These are phyloP conservation scores for Lasioglossum morio DNA, from an alignment of 2,888 invertebrate genomes.

Conservation along the genomic window DNA sequence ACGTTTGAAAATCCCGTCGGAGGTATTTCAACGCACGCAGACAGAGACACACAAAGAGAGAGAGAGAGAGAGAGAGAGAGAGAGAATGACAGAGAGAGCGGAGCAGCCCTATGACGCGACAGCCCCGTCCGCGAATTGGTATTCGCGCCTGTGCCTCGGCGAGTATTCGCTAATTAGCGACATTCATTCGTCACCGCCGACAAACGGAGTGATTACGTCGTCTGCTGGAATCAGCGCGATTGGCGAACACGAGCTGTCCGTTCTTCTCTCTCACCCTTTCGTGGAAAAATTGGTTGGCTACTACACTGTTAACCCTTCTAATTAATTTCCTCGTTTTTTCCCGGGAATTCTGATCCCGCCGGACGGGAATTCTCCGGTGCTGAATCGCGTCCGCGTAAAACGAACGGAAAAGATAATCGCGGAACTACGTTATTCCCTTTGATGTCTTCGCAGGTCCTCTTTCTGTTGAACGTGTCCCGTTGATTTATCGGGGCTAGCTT, in stretches of 20 bases:
- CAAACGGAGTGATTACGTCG: slow-evolving; percentile 80
- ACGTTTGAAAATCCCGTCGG: slow-evolving; percentile 53
- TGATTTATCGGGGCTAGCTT: neutral
- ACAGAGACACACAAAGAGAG: neutral
- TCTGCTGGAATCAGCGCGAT: slow-evolving; percentile 65
- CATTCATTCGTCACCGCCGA: slow-evolving; percentile 79
- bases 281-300: slow-evolving; percentile 54
- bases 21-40: slow-evolving; percentile 34
- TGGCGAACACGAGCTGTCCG: slow-evolving; percentile 44
- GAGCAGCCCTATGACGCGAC: neutral
- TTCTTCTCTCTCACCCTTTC: neutral
- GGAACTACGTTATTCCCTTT: slow-evolving; percentile 30
- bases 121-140: slow-evolving; percentile 36
- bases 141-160: slow-evolving; percentile 46
- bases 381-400: slow-evolving; percentile 8
- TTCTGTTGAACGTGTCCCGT: slow-evolving; percentile 11
- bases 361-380: neutral
- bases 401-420: slow-evolving; percentile 20
- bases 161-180: slow-evolving; percentile 79
- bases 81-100: neutral
- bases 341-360: slow-evolving; percentile 40
- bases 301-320: slow-evolving; percentile 55
- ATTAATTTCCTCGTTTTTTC: slow-evolving; percentile 42
- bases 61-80: neutral
- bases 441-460: slow-evolving; percentile 18